Percentiles rank a stretch among this genome's conserved stretches.
Evolutionary conservation across 2,888 invertebrate genomes (phyloP).

Genomic region (Thereva nobilitata): DNA sequence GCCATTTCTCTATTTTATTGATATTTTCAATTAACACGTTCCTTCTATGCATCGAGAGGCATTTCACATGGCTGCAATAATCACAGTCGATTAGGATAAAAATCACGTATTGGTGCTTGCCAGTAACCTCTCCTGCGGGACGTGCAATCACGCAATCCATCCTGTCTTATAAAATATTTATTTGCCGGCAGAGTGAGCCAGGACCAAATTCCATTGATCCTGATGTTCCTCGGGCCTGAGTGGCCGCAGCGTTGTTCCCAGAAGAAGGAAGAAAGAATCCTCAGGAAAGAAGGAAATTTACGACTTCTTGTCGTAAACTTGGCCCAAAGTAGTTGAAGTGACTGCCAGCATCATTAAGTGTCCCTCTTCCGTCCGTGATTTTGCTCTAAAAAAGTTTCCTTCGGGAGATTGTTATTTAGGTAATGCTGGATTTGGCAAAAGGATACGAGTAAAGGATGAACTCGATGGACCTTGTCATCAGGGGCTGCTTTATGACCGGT

Average conservation of each 20-base stretch:
- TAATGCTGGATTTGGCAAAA: too few relatives aligned
- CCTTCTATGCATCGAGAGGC: not conserved
- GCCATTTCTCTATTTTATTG: too few relatives aligned
- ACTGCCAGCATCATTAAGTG: not conserved
- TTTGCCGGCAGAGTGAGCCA: conserved; percentile 25
- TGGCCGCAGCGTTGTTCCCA: too few relatives aligned
- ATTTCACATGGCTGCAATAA: conserved; percentile 9
- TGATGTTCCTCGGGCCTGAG: too few relatives aligned
- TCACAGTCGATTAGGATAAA: conserved; percentile 6
- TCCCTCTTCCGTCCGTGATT: too few relatives aligned
- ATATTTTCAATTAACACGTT: too few relatives aligned
- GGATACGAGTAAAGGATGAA: conserved; percentile 15
- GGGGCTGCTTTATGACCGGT: conserved; percentile 36
- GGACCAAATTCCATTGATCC: too few relatives aligned
- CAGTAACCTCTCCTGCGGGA: conserved; percentile 34
- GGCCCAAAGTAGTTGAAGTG: conserved; percentile 7
- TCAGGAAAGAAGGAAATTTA: conserved; percentile 19
- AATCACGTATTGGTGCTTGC: conserved; percentile 36
- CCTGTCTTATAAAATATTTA: conserved; percentile 40
- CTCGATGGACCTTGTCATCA: conserved; percentile 36
- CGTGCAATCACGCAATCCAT: conserved; percentile 38
- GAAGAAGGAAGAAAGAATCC: conserved; percentile 5
- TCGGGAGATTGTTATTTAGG: too few relatives aligned
- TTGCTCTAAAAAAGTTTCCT: too few relatives aligned
- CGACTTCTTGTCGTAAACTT: conserved; percentile 14